A percentile compares a stretch with the other conserved stretches of the same genome.
Evolutionary conservation across 1,140 invertebrate genomes (phyloP).

Genomic region (Acromyrmex charruanus): DNA sequence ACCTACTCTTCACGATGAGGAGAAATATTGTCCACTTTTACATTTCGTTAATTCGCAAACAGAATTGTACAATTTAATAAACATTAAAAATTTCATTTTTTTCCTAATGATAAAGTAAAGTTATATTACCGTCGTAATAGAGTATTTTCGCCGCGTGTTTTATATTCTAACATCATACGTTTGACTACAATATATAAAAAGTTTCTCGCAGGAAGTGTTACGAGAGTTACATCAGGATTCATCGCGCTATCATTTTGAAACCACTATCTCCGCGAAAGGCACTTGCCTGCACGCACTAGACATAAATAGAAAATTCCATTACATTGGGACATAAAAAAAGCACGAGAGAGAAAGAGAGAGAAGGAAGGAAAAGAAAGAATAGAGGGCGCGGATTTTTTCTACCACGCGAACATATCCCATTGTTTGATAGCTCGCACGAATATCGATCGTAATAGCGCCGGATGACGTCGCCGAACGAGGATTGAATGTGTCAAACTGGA

Average conservation of each 20-base stretch:
- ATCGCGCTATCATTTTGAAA: conserved; percentile 7
- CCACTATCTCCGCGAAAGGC: conserved; percentile 26
- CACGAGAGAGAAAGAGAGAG: background rate
- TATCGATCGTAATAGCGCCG: conserved; percentile 56
- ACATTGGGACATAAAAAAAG: conserved; percentile 28
- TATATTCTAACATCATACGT: background rate
- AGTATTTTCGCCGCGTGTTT: background rate
- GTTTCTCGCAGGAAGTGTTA: background rate
- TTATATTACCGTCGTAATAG: background rate
- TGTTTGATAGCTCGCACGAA: conserved; percentile 49
- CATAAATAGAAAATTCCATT: conserved; percentile 41
- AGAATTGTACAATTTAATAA: background rate
- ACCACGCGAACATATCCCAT: conserved; percentile 18
- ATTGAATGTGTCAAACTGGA: conserved; percentile 55
- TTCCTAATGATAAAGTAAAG: background rate
- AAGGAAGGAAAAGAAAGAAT: background rate
- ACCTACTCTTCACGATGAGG: background rate
- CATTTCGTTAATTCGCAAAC: background rate
- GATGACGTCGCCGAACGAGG: conserved; percentile 50
- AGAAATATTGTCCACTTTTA: background rate
- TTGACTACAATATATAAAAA: background rate
- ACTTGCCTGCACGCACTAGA: background rate
- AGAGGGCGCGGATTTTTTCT: conserved; percentile 40
- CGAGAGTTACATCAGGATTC: background rate
- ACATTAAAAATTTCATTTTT: conserved; percentile 10